Base-by-base conservation (phyloP, 2,113 vertebrate genomes). In the Gobiocypris rarus region DNA sequence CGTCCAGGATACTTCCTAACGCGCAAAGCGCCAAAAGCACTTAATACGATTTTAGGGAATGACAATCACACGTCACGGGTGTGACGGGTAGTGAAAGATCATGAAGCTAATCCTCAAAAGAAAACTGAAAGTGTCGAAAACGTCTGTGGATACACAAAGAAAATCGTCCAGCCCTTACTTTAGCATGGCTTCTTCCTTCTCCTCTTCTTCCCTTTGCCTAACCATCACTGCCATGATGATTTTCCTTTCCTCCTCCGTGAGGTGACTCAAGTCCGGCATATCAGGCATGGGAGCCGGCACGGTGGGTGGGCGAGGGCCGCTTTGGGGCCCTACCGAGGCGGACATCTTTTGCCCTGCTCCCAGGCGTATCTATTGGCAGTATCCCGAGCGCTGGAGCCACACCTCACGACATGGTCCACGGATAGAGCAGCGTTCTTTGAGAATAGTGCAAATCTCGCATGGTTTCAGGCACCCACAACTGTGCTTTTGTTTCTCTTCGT, bases 171-270 rank as follows among this genome's bases (percentile, higher is more conserved):
- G 83, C 26, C 81, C 98, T 99, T 98, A 99, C 98, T 98, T 99
- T 91, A 99, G 94, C 96, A 98, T 99, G 95, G 95, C 97, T 93
- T 98, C 95, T 95, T 99, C 98, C 90, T 99, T 98, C 83, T 97
- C 97, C 87, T 99, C 98, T 89, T 99, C 98, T 88, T 99, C 96
- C 91, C 96, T 97, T 92, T 99, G 98, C 89, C 98, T 96, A 95
- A 96, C 96, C 97, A 99, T 98, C 95, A 99, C 98, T 90, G 95
- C 97, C 98, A 99, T 96, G 91, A 99, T 99, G 87, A 98, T 97
- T 94, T 94, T 95, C 93, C 98, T 94, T 93, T 99, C 98, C 90
- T 99, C 98, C 92, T 99, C 98, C 81, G 98, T 99, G 93, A 99
- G 96, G 93, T 99, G 98, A 95, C 97, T 99, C 89, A 99, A 95